Base-by-base conservation (phyloP, 2,888 invertebrate species). In the Campoletis raptor region DNA sequence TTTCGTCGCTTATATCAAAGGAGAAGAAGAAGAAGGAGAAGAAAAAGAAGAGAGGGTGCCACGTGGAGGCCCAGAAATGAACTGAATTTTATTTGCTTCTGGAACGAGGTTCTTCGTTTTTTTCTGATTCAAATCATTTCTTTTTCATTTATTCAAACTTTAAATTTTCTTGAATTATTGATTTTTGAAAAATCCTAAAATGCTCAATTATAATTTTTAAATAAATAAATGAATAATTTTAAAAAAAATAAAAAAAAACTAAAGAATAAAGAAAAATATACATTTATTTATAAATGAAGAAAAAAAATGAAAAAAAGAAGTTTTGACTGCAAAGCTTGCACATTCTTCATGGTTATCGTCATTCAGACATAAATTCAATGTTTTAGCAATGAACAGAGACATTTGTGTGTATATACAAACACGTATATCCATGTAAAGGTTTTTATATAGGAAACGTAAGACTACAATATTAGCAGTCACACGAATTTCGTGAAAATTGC, bases 401-500 rank as follows among this genome's bases (percentile, higher is more conserved):
- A 64, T 12, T 9, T 18, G 40, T 54, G 45, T 37, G 37, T 48
- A 37, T 30, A 52, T 76, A 61, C 10, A 61, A 12, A 8, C 40
- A 52, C 15, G 37, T 66, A n/a, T 52, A 21, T 77, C 18, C 52
- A 40, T 42, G 24, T 79, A 7, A 40, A 40, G 4, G 21, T 9
- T 24, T 37, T 37, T 72, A 45, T 73, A 54, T 21, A 52, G 64
- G 54, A 64, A 72, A 37, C 48, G 66, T 66, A 73, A 61, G 21
- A 40, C 61, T 80, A 80, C 45, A 52, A 70, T 54, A 78, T 73
- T 79, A 85, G 69, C 80, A 76, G 74, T 66, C 70, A 70, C 66
- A 37, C 80, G 83, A 86, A 76, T 83, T 83, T 83, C 21, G 57
- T 73, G 83, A 83, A 82, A 79, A 85, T 83, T 81, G 86, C 80